A percentile compares a stretch with the other conserved stretches of the same genome.
These are phyloP conservation scores for Penaeus vannamei DNA, from an alignment of 1,140 invertebrate species.

Conservation along the genomic window DNA sequence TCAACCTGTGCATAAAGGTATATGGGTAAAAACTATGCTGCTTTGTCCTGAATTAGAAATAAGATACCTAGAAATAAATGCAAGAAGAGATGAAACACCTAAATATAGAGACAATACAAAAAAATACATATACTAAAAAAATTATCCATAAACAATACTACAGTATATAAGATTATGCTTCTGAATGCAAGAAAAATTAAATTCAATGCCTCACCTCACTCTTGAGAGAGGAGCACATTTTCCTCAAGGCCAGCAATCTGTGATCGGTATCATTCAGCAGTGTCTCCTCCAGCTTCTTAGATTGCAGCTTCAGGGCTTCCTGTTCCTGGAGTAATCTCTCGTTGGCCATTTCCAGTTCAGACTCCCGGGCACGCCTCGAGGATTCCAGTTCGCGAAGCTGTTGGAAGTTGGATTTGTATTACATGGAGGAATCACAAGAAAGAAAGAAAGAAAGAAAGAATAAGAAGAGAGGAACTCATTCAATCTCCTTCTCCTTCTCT, in stretches of 20 bases:
- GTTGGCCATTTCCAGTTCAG: slow-evolving; percentile 58
- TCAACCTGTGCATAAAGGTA: slow-evolving; percentile 56
- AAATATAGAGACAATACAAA: no score
- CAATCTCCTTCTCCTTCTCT: neutral
- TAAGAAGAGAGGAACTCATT: neutral
- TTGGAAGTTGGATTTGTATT: neutral
- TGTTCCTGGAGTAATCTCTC: slow-evolving; percentile 47
- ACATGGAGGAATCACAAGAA: neutral
- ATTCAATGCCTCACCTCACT: slow-evolving; percentile 56
- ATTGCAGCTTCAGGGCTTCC: slow-evolving; percentile 49
- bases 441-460: neutral
- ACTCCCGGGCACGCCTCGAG: slow-evolving; percentile 44
- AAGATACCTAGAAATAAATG: no score
- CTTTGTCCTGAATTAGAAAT: neutral
- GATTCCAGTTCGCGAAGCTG: slow-evolving; percentile 55
- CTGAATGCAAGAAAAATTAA: neutral
- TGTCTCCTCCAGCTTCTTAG: slow-evolving; percentile 63
- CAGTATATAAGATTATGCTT: neutral
- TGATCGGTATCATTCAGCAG: slow-evolving; percentile 66
- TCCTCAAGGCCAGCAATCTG: slow-evolving; percentile 56
- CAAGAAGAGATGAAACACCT: no score
- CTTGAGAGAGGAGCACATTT: slow-evolving; percentile 61
- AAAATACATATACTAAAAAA: no score
- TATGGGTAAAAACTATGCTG: neutral
- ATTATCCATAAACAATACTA: neutral